Evolutionary conservation across 1,140 invertebrate genomes (phyloP).

Genomic region (Nymphalis io): DNA sequence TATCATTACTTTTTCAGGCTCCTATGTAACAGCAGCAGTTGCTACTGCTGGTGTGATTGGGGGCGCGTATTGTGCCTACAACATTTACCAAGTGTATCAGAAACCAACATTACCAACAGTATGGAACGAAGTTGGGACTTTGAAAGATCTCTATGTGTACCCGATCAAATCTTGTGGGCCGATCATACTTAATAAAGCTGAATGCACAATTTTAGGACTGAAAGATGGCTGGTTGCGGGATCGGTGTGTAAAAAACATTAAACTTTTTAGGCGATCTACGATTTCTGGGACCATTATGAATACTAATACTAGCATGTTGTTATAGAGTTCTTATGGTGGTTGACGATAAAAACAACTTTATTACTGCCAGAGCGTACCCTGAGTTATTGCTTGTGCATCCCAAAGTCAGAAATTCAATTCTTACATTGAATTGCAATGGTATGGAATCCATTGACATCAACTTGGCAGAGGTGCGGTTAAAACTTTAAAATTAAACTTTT

Average conservation of each 20-base stretch:
- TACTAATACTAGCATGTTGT: slow-evolving; percentile 15
- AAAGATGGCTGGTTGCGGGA: slow-evolving; percentile 81
- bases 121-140: slow-evolving; percentile 77
- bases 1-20: slow-evolving; percentile 31
- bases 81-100: slow-evolving; percentile 44
- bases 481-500: not conserved
- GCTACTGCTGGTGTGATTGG: slow-evolving; percentile 51
- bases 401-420: slow-evolving; percentile 70
- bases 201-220: slow-evolving; percentile 78
- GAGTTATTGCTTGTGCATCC: slow-evolving; percentile 80
- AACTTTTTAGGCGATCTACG: no score
- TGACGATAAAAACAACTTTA: slow-evolving; percentile 80
- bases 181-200: slow-evolving; percentile 66
- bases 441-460: slow-evolving; percentile 81
- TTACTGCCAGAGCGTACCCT: slow-evolving; percentile 80
- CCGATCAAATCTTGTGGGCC: slow-evolving; percentile 82
- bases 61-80: slow-evolving; percentile 56
- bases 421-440: slow-evolving; percentile 77
- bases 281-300: not conserved
- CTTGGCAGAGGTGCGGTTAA: slow-evolving; percentile 69
- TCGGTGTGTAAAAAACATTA: slow-evolving; percentile 49
- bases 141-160: slow-evolving; percentile 78
- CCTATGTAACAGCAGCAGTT: slow-evolving; percentile 47
- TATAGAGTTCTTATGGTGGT: slow-evolving; percentile 80
- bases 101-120: slow-evolving; percentile 55